phyloP scores from a whole-genome alignment of 2,888 invertebrate genomes.

The Monopis laevigella region DNA sequence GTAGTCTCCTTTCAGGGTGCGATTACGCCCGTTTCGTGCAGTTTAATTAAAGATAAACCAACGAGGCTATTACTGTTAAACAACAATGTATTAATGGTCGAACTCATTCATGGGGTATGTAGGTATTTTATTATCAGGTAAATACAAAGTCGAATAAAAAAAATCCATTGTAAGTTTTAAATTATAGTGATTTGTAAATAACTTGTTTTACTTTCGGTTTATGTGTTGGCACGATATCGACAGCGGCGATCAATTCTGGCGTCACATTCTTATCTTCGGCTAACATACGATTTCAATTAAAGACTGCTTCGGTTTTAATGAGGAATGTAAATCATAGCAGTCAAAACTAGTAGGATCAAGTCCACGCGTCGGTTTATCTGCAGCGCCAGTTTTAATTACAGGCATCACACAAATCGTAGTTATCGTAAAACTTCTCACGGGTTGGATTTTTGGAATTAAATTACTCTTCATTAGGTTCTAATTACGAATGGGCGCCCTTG shows the following conservation, averaged over 20 bases:
- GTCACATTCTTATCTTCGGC: slow-evolving; percentile 5
- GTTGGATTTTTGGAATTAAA: slow-evolving; percentile 56
- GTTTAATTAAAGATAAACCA: too few species aligned
- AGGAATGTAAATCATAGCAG: slow-evolving; percentile 49
- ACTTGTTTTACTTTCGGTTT: too few species aligned
- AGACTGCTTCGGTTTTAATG: slow-evolving; percentile 50
- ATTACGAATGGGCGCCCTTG: slow-evolving; percentile 65
- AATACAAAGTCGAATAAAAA: not conserved
- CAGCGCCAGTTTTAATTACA: slow-evolving; percentile 65
- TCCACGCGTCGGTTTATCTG: slow-evolving; percentile 48
- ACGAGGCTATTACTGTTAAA: not conserved
- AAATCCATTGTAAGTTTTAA: too few species aligned
- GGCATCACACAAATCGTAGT: slow-evolving; percentile 63
- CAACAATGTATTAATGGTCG: too few species aligned
- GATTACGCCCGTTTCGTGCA: not conserved
- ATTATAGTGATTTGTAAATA: too few species aligned
- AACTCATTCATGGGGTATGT: not conserved
- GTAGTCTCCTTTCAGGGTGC: too few species aligned
- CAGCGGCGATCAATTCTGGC: slow-evolving; percentile 5
- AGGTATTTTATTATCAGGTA: not conserved
- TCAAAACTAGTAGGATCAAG: slow-evolving; percentile 49
- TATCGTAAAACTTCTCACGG: slow-evolving; percentile 64
- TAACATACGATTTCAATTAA: slow-evolving; percentile 64
- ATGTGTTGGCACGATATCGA: too few species aligned
- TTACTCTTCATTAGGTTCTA: slow-evolving; percentile 61